Conservation (phyloP, 2,888 invertebrate genomes). For the Eupithecia subumbrata region DNA sequence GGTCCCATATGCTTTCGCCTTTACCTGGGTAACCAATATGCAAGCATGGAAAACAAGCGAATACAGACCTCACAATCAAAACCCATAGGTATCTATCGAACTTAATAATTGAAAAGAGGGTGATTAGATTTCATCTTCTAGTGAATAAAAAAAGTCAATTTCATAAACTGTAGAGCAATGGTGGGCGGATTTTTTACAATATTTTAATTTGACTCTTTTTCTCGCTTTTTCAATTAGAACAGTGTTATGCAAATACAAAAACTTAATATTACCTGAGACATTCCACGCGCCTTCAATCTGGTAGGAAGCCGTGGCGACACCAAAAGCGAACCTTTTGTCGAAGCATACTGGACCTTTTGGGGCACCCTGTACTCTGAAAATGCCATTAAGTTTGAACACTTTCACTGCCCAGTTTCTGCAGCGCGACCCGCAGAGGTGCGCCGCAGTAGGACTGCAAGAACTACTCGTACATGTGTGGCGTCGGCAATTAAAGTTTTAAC, state of each 20-base stretch:
- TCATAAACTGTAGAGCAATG: too few relatives aligned
- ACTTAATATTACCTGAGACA: conserved; percentile 78
- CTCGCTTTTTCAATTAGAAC: too few relatives aligned
- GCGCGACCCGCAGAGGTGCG: neutral
- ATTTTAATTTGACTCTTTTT: too few relatives aligned
- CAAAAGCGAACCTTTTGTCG: conserved; percentile 68
- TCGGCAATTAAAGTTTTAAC: neutral
- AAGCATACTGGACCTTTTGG: conserved; percentile 58
- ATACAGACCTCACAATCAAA: too few relatives aligned
- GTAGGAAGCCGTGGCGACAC: conserved; percentile 79
- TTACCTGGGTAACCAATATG: conserved; percentile 71
- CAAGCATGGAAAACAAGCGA: neutral
- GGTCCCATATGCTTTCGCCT: conserved; percentile 88
- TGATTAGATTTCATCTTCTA: too few relatives aligned
- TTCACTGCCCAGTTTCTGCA: neutral
- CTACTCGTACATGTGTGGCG: neutral
- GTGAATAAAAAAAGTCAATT: too few relatives aligned
- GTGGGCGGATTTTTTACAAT: too few relatives aligned
- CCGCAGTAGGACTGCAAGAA: neutral
- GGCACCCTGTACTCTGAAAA: conserved; percentile 11
- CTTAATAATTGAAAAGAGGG: too few relatives aligned
- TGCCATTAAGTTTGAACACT: neutral
- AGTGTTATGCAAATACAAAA: too few relatives aligned
- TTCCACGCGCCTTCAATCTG: conserved; percentile 85
- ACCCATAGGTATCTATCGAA: too few relatives aligned